phyloP scores from a whole-genome alignment of 2,113 vertebrate species.

The Kryptolebias marmoratus region DNA sequence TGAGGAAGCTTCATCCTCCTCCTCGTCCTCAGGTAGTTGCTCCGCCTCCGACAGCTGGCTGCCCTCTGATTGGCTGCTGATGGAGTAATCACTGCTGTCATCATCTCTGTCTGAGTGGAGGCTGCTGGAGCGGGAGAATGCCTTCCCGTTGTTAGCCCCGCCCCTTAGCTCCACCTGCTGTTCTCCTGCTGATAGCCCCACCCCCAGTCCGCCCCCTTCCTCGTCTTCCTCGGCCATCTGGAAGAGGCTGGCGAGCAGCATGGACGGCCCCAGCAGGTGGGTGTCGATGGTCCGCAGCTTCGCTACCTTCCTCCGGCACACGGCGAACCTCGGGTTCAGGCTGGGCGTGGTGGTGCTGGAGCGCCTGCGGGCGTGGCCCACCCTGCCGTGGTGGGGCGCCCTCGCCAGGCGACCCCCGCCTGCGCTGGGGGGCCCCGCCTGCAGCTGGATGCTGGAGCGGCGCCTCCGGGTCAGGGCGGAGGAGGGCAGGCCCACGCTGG shows the following conservation, averaged over 20 bases:
- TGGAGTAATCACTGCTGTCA: slow-evolving; percentile 34
- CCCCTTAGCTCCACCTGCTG: slow-evolving; percentile 69
- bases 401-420: slow-evolving; percentile 28
- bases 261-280: slow-evolving; percentile 82
- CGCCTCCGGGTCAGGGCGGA: slow-evolving; percentile 77
- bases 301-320: slow-evolving; percentile 64
- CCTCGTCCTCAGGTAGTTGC: slow-evolving; percentile 37
- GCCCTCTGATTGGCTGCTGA: slow-evolving; percentile 60
- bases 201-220: slow-evolving; percentile 44
- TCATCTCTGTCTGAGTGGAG: slow-evolving; percentile 64
- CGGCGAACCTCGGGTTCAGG: slow-evolving; percentile 84
- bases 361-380: slow-evolving; percentile 71
- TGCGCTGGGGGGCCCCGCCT: neutral
- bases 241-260: slow-evolving; percentile 83
- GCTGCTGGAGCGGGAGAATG: slow-evolving; percentile 57
- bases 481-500: slow-evolving; percentile 85
- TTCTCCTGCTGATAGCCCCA: slow-evolving; percentile 2
- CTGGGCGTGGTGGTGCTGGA: slow-evolving; percentile 87
- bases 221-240: slow-evolving; percentile 77
- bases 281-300: slow-evolving; percentile 68
- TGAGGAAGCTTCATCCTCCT: slow-evolving; percentile 42
- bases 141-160: slow-evolving; percentile 3
- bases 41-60: slow-evolving; percentile 46
- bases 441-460: slow-evolving; percentile 76
- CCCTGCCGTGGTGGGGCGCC: neutral